These are phyloP conservation scores for Metellina segmentata DNA, from an alignment of 2,888 invertebrate genomes.

Conservation along the genomic window DNA sequence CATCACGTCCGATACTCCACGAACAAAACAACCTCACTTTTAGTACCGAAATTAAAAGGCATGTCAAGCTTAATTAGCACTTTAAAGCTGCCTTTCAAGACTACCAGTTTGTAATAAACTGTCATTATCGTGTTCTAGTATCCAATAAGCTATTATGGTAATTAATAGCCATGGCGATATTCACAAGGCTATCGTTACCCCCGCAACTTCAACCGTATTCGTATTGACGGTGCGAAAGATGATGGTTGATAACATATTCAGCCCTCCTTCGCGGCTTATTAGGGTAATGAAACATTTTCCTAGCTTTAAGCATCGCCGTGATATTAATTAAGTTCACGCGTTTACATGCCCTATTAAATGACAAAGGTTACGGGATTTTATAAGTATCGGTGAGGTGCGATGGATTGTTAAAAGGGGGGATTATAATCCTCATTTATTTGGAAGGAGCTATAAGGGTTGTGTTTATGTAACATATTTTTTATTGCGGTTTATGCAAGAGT, in stretches of 20 bases:
- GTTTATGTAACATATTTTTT: no score
- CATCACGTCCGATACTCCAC: neutral
- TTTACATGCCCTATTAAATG: neutral
- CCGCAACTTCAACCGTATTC: no score
- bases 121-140: conserved; percentile 46
- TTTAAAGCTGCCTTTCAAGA: conserved; percentile 40
- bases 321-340: neutral
- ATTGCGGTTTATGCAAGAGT: no score
- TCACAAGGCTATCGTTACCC: neutral
- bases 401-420: neutral
- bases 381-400: neutral
- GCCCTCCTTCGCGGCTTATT: neutral
- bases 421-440: no score
- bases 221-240: neutral
- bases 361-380: neutral
- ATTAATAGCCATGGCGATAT: conserved; percentile 26
- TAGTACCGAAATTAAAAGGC: conserved; percentile 6
- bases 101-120: conserved; percentile 23
- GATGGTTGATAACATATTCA: neutral
- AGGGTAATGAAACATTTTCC: neutral
- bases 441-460: no score
- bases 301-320: neutral
- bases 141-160: conserved; percentile 39
- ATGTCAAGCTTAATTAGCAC: conserved; percentile 40
- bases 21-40: conserved; percentile 5